These are phyloP conservation scores for Albula glossodonta DNA, from an alignment of 2,113 vertebrate species.

Conservation along the genomic window DNA sequence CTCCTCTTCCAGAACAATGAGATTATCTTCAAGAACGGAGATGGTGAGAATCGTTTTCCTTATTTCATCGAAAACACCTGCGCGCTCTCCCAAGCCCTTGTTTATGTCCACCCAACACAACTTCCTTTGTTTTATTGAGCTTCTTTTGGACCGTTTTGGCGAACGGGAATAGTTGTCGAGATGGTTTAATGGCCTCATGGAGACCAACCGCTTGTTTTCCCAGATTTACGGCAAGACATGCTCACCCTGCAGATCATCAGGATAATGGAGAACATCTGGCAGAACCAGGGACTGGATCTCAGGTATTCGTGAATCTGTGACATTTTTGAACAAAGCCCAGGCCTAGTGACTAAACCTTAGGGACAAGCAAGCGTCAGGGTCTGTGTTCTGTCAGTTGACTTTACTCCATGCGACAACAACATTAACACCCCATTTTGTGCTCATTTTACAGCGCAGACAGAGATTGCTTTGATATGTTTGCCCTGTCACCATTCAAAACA, in stretches of 20 bases:
- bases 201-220: conserved; percentile 42
- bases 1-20: conserved; percentile 98
- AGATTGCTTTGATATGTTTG: too few relatives aligned
- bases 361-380: too few relatives aligned
- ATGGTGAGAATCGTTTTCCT: conserved; percentile 75
- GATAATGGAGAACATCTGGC: conserved; percentile 99
- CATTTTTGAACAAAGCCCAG: neutral
- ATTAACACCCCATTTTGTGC: too few relatives aligned
- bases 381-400: too few relatives aligned
- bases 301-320: conserved; percentile 66
- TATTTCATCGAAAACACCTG: neutral
- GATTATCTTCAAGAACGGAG: conserved; percentile 99
- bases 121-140: too few relatives aligned
- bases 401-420: too few relatives aligned
- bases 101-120: too few relatives aligned
- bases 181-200: neutral
- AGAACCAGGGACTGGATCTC: conserved; percentile 96
- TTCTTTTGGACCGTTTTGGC: neutral
- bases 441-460: too few relatives aligned
- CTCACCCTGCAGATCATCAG: conserved; percentile 96
- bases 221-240: conserved; percentile 97
- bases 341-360: neutral
- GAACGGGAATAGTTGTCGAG: neutral
- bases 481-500: too few relatives aligned
- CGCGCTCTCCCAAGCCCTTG: neutral